Percentiles rank a stretch among this genome's conserved stretches.
Conservation (phyloP, 2,888 invertebrate species). For the Leptarthrus brevirostris region DNA sequence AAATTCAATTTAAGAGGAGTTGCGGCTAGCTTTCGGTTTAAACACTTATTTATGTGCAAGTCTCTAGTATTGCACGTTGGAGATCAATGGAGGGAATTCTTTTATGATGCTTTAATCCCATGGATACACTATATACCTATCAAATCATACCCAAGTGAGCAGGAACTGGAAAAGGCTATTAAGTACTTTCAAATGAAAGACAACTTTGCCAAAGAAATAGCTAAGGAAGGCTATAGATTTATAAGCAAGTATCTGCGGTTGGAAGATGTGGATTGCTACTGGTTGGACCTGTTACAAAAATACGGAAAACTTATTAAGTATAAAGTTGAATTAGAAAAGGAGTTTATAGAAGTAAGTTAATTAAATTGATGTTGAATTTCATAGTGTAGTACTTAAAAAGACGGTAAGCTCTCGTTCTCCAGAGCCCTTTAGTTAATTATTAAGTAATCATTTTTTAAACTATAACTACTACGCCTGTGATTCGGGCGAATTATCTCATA, state of each 20-base stretch:
- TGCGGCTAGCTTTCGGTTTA: slow-evolving; percentile 96
- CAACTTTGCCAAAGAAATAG: slow-evolving; percentile 79
- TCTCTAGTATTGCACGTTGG: slow-evolving; percentile 96
- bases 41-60: slow-evolving; percentile 92
- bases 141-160: slow-evolving; percentile 73
- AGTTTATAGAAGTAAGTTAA: slow-evolving; percentile 70
- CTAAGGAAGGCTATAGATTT: slow-evolving; percentile 82
- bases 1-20: slow-evolving; percentile 98
- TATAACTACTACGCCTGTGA: too few relatives aligned
- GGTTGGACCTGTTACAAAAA: slow-evolving; percentile 79
- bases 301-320: slow-evolving; percentile 82
- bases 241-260: slow-evolving; percentile 86
- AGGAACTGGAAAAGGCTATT: slow-evolving; percentile 78
- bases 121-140: slow-evolving; percentile 97
- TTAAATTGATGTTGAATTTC: too few relatives aligned
- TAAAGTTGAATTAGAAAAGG: slow-evolving; percentile 71
- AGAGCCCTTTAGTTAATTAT: too few relatives aligned
- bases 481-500: too few relatives aligned
- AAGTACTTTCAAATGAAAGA: slow-evolving; percentile 83
- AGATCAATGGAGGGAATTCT: slow-evolving; percentile 94
- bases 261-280: slow-evolving; percentile 87
- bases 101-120: slow-evolving; percentile 88
- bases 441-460: too few relatives aligned
- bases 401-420: too few relatives aligned
- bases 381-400: too few relatives aligned